phyloP scores from a whole-genome alignment of 1,140 invertebrate genomes.

The Eubasilissa regina region DNA sequence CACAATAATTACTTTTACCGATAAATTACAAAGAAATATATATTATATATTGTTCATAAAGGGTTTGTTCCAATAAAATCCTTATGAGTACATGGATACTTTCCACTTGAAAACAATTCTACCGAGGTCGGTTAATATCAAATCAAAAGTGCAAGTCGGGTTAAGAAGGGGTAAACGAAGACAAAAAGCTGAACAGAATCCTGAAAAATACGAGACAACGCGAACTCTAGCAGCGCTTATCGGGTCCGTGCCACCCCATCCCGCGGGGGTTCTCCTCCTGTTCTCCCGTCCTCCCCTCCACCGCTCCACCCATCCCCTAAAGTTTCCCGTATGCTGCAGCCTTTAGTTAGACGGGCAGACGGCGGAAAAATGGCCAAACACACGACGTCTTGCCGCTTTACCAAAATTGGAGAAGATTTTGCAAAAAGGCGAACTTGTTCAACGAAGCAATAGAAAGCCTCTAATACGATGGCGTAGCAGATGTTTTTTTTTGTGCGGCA shows the following conservation, averaged over 20 bases:
- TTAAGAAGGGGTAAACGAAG: slow-evolving; percentile 13
- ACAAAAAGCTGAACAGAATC: slow-evolving; percentile 38
- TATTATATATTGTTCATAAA: no score
- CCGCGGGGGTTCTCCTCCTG: neutral
- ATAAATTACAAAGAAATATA: no score
- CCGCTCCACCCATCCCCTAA: neutral
- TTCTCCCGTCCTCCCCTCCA: neutral
- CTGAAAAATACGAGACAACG: slow-evolving; percentile 39
- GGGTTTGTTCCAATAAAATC: no score
- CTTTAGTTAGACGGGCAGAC: slow-evolving; percentile 26
- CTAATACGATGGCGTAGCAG: neutral
- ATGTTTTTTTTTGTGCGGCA: neutral
- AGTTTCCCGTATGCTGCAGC: neutral
- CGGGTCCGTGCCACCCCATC: slow-evolving; percentile 17
- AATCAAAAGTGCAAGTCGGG: slow-evolving; percentile 31
- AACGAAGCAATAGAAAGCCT: slow-evolving; percentile 37
- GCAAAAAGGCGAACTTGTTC: slow-evolving; percentile 21
- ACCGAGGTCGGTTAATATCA: neutral
- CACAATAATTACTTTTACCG: no score
- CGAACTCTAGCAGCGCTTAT: slow-evolving; percentile 29
- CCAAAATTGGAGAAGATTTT: slow-evolving; percentile 39
- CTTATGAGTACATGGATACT: no score
- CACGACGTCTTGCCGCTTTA: slow-evolving; percentile 41
- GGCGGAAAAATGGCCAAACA: slow-evolving; percentile 45
- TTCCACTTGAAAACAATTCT: neutral